Percentiles rank a stretch among this genome's conserved stretches.
phyloP scores from a whole-genome alignment of 2,888 invertebrate genomes.

The Flexamia atlantica region DNA sequence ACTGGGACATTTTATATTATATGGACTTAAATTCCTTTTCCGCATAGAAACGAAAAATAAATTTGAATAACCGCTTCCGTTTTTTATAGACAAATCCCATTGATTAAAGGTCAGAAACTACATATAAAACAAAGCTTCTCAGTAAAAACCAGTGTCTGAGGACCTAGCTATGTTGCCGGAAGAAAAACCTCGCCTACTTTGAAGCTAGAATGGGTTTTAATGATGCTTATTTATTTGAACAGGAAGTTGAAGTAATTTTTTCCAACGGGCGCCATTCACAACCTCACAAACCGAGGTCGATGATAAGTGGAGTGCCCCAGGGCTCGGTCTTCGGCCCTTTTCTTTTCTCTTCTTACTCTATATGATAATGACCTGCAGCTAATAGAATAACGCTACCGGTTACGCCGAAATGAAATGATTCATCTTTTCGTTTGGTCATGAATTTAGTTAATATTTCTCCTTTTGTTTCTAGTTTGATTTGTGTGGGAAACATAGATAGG shows the following conservation, averaged over 20 bases:
- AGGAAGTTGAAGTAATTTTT: constrained; percentile 55
- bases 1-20: too few species aligned
- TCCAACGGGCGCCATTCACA: constrained; percentile 41
- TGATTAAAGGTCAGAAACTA: too few species aligned
- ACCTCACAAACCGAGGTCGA: constrained; percentile 26
- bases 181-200: constrained; percentile 15
- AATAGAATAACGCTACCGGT: constrained; percentile 59
- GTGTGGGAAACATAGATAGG: constrained; percentile 7
- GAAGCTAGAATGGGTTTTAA: constrained; percentile 41
- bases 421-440: constrained; percentile 39
- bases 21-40: too few species aligned
- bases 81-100: too few species aligned
- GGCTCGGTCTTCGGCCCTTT: constrained; percentile 20
- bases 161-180: neutral
- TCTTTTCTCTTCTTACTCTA: constrained; percentile 54
- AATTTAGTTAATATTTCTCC: constrained; percentile 6
- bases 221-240: constrained; percentile 57
- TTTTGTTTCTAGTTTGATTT: neutral
- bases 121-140: too few species aligned
- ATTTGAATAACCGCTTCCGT: too few species aligned
- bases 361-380: constrained; percentile 41
- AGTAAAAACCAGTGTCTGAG: neutral
- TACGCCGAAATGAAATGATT: constrained; percentile 48
- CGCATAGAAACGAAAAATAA: too few species aligned
- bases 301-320: constrained; percentile 34